A percentile compares a stretch with the other conserved stretches of the same genome.
Evolutionary conservation across 2,888 invertebrate genomes (phyloP).

Genomic region (Leucozona laternaria): DNA sequence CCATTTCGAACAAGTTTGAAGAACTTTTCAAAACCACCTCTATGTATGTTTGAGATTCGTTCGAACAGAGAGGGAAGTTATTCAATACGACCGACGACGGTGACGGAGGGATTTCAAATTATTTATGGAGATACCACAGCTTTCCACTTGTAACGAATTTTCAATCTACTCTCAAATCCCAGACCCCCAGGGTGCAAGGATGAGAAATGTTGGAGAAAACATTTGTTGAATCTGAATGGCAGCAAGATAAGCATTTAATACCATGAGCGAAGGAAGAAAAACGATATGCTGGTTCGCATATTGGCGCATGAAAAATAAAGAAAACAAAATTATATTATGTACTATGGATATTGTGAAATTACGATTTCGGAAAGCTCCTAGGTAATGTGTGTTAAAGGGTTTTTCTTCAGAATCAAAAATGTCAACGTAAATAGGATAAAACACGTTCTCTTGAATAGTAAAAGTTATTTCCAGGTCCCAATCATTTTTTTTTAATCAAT

Average conservation of each 20-base stretch:
- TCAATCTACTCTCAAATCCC: background rate
- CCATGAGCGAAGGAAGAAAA: background rate
- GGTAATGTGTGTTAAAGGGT: background rate
- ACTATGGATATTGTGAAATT: background rate
- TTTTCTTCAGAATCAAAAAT: background rate
- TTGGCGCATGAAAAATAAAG: background rate
- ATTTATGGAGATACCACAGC: background rate
- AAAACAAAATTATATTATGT: background rate
- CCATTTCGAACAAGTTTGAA: no score
- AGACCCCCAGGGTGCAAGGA: background rate
- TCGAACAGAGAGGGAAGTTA: background rate
- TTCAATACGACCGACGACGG: background rate
- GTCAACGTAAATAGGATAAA: background rate
- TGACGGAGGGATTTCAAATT: background rate
- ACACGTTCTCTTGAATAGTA: background rate
- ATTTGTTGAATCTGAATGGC: constrained; percentile 7
- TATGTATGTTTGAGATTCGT: no score
- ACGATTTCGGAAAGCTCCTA: background rate
- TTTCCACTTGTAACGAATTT: background rate
- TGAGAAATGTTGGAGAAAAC: background rate
- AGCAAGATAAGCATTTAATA: background rate
- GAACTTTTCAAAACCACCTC: no score
- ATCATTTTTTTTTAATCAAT: background rate
- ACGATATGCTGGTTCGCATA: background rate
- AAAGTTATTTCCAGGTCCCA: background rate